Conservation (phyloP, 2,797 vertebrate species). For the Melanotaenia parkinsoni region DNA sequence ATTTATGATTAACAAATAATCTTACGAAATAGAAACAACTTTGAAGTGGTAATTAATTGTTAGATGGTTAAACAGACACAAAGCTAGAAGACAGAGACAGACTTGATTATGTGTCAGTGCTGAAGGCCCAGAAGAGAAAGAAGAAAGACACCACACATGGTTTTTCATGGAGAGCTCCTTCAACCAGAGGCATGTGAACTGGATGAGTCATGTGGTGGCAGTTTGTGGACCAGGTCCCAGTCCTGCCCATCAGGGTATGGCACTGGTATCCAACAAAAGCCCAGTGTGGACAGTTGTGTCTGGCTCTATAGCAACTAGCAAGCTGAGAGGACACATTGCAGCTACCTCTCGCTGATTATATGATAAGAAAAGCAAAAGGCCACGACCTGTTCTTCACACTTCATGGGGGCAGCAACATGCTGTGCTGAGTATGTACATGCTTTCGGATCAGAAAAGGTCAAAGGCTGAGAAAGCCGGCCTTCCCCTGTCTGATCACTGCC, state of each 20-base stretch:
- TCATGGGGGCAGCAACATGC: slow-evolving; percentile 27
- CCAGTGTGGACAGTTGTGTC: slow-evolving; percentile 69
- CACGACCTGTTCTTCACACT: slow-evolving; percentile 12
- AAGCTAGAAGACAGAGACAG: slow-evolving; percentile 20
- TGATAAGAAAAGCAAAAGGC: slow-evolving; percentile 55
- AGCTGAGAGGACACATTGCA: slow-evolving; percentile 43
- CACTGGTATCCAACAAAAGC: slow-evolving; percentile 48
- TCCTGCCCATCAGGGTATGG: slow-evolving; percentile 36
- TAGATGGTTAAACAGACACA: slow-evolving; percentile 4
- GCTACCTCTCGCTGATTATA: slow-evolving; percentile 34
- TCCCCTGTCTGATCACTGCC: slow-evolving; percentile 6
- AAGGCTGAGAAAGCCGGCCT: slow-evolving; percentile 24
- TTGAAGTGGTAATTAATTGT: slow-evolving; percentile 6
- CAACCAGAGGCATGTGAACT: slow-evolving; percentile 54
- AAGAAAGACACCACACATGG: slow-evolving; percentile 23
- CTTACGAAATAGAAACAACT: slow-evolving; percentile 20
- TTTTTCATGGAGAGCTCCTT: slow-evolving; percentile 43
- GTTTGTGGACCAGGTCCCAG: slow-evolving; percentile 39
- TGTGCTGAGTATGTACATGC: slow-evolving; percentile 21
- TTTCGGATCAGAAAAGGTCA: slow-evolving; percentile 35
- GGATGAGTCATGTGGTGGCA: slow-evolving; percentile 54
- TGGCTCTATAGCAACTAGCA: slow-evolving; percentile 67
- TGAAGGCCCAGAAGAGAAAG: slow-evolving; percentile 21
- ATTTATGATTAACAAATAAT: slow-evolving; percentile 11
- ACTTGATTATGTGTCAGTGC: slow-evolving; percentile 14